A percentile compares a stretch with the other conserved stretches of the same genome.
Evolutionary conservation across 2,888 invertebrate species (phyloP).

Genomic region (Neoscelio sp.): DNA sequence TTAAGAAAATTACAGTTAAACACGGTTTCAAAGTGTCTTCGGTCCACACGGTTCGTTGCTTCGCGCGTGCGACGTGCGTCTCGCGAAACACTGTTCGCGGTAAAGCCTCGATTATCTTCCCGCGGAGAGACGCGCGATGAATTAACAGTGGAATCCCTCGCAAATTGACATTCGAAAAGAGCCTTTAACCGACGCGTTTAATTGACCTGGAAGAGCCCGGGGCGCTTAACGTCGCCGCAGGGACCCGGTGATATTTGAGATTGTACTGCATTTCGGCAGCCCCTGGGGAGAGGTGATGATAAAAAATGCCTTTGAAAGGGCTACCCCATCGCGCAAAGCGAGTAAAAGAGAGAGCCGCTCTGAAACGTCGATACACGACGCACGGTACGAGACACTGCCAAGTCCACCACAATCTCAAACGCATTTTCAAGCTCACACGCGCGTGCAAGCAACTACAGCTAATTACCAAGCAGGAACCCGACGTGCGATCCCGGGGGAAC

Average conservation of each 20-base stretch:
- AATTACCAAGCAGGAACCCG: slow-evolving; percentile 73
- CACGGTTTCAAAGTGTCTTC: no score
- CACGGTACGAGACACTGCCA: slow-evolving; percentile 44
- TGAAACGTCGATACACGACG: slow-evolving; percentile 59
- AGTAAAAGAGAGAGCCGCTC: slow-evolving; percentile 34
- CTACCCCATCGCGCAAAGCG: slow-evolving; percentile 40
- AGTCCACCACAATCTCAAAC: slow-evolving; percentile 72
- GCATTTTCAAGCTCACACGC: slow-evolving; percentile 79
- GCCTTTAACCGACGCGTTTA: no score
- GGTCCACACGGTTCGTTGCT: no score
- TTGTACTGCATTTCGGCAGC: slow-evolving; percentile 28
- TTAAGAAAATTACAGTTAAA: neutral
- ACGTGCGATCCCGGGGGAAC: slow-evolving; percentile 66
- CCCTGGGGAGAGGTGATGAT: slow-evolving; percentile 31
- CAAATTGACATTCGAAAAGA: no score
- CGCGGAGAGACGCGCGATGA: no score
- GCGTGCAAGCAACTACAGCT: slow-evolving; percentile 77
- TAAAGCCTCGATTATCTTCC: no score
- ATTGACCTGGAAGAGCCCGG: no score
- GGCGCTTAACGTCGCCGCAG: neutral
- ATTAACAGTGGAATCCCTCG: no score
- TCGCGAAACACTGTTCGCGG: no score
- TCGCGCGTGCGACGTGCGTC: no score
- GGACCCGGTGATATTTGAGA: slow-evolving; percentile 15
- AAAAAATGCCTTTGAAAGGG: slow-evolving; percentile 47